These are phyloP conservation scores for Paracyclopina nana DNA, from an alignment of 1,140 invertebrate genomes.

Conservation along the genomic window DNA sequence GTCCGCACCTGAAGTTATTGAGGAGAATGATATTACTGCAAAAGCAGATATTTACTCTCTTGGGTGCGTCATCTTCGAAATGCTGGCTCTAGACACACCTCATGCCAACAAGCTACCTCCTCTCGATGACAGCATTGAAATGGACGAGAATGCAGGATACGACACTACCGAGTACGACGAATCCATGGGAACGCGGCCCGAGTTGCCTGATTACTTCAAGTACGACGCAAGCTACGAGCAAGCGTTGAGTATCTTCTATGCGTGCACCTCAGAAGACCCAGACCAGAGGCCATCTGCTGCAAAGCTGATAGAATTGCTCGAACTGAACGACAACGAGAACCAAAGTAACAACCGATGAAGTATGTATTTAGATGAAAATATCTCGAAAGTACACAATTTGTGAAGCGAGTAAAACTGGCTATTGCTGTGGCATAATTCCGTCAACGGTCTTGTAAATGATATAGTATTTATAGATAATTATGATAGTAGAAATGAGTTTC, in stretches of 20 bases:
- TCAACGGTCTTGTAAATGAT: too few species aligned
- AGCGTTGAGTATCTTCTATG: conserved; percentile 44
- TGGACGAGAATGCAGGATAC: not conserved
- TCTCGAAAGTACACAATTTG: too few species aligned
- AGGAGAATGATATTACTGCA: conserved; percentile 33
- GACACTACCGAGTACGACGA: not conserved
- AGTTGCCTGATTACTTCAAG: conserved; percentile 35
- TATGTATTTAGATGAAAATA: too few species aligned
- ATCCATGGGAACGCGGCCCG: conserved; percentile 34
- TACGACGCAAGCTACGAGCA: conserved; percentile 38
- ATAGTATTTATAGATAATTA: too few species aligned
- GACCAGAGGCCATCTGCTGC: conserved; percentile 38
- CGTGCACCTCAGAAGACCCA: conserved; percentile 42
- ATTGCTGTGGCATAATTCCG: too few species aligned
- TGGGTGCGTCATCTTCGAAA: conserved; percentile 39
- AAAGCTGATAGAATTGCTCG: conserved; percentile 21
- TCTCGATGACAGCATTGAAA: not conserved
- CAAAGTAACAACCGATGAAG: too few species aligned
- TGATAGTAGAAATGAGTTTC: too few species aligned
- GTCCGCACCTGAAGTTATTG: conserved; percentile 50
- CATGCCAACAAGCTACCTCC: conserved; percentile 26
- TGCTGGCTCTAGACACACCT: conserved; percentile 46
- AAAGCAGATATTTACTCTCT: conserved; percentile 61
- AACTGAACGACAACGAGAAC: conserved; percentile 6
- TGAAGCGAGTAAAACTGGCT: too few species aligned